phyloP scores from a whole-genome alignment of 2,888 invertebrate genomes.

The Lasioglossum lativentre region DNA sequence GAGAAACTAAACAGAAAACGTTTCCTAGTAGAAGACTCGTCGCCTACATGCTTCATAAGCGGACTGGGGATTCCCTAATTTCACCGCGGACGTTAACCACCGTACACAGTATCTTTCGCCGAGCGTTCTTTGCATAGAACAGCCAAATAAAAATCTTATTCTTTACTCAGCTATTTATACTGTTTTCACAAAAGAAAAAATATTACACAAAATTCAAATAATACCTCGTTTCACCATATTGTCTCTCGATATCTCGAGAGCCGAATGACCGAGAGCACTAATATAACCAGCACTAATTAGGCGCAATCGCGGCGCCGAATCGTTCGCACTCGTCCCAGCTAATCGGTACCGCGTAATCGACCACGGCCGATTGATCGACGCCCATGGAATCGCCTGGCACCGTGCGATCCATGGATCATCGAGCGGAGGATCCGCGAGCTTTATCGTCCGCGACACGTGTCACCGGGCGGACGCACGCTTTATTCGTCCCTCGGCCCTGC shows the following conservation, averaged over 20 bases:
- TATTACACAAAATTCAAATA: background rate
- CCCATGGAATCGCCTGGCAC: slow-evolving; percentile 61
- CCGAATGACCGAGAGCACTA: background rate
- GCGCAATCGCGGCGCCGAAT: background rate
- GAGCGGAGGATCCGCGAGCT: slow-evolving; percentile 23
- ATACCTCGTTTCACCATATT: background rate
- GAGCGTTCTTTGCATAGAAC: too few relatives aligned
- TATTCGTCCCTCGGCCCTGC: slow-evolving; percentile 33
- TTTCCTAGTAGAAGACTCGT: slow-evolving; percentile 4
- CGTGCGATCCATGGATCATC: slow-evolving; percentile 35
- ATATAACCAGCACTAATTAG: background rate
- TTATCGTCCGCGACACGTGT: slow-evolving; percentile 25
- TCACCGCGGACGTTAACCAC: background rate
- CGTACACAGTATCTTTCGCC: too few relatives aligned
- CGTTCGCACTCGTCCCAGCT: background rate
- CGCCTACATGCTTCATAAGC: background rate
- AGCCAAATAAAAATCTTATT: too few relatives aligned
- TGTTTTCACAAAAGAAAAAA: too few relatives aligned
- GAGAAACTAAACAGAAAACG: slow-evolving; percentile 39
- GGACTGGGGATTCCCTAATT: slow-evolving; percentile 28
- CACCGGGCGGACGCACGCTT: slow-evolving; percentile 4
- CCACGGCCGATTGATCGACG: slow-evolving; percentile 38
- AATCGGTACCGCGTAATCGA: slow-evolving; percentile 49
- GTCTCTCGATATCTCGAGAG: background rate
- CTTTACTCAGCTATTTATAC: too few relatives aligned